A percentile compares a stretch with the other conserved stretches of the same genome.
Evolutionary conservation across 2,888 invertebrate species (phyloP).

Genomic region (Lomographa bimaculata): DNA sequence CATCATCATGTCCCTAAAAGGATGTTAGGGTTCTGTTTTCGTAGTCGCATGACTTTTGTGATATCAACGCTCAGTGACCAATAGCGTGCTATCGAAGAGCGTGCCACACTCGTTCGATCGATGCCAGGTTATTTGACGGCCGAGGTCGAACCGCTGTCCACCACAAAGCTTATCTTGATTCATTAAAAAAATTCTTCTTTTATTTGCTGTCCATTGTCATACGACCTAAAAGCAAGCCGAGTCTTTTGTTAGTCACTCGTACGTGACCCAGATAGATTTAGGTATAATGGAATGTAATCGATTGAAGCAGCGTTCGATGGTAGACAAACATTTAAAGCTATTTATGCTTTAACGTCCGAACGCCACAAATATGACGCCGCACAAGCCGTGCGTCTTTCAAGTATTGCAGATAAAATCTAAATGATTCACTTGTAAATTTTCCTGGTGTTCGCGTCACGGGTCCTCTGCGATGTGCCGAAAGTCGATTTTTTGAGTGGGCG

Average conservation of each 20-base stretch:
- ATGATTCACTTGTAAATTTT: conserved; percentile 40
- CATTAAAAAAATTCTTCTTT: conserved; percentile 62
- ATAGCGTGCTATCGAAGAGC: conserved; percentile 39
- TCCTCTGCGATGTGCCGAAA: conserved; percentile 29
- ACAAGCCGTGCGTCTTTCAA: conserved; percentile 35
- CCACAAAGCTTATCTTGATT: conserved; percentile 78
- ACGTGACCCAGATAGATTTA: conserved; percentile 73
- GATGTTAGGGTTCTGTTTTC: no score
- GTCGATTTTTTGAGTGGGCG: conserved; percentile 34
- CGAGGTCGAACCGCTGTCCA: conserved; percentile 79
- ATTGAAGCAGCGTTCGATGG: conserved; percentile 46
- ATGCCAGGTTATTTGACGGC: conserved; percentile 75
- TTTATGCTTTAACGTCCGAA: conserved; percentile 35
- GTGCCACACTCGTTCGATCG: conserved; percentile 69
- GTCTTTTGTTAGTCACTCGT: conserved; percentile 65
- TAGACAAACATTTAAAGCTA: conserved; percentile 14
- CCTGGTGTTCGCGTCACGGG: conserved; percentile 47
- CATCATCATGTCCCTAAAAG: no score
- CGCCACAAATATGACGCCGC: conserved; percentile 49
- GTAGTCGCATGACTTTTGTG: conserved; percentile 16
- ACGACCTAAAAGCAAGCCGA: conserved; percentile 59
- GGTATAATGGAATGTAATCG: conserved; percentile 52
- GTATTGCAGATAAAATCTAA: conserved; percentile 35
- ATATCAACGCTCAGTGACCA: conserved; percentile 22
- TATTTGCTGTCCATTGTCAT: conserved; percentile 59